Conservation (phyloP, 1,140 invertebrate species). For the Ceratina japonica region DNA sequence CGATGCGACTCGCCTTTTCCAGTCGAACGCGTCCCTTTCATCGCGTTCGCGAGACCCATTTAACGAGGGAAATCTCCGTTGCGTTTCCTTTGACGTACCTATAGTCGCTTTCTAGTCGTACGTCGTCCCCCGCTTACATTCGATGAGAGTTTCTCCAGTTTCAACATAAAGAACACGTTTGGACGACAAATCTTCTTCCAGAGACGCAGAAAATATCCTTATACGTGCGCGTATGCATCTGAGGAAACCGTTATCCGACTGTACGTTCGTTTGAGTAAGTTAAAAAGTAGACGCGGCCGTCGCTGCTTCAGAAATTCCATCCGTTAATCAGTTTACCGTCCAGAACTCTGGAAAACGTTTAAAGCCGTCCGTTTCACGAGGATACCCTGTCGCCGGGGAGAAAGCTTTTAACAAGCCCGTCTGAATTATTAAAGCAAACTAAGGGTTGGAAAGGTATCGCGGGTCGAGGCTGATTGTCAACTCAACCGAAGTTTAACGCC, state of each 20-base stretch:
- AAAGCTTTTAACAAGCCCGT: conserved; percentile 40
- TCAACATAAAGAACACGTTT: neutral
- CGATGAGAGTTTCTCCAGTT: neutral
- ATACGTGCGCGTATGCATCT: too few relatives aligned
- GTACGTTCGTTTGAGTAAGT: too few relatives aligned
- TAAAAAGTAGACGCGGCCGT: too few relatives aligned
- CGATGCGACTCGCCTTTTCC: conserved; percentile 50
- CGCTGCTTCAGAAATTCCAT: neutral
- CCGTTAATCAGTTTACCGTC: neutral
- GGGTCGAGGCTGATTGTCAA: conserved; percentile 40
- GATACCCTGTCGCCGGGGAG: too few relatives aligned
- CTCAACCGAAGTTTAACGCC: conserved; percentile 45
- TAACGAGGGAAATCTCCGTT: conserved; percentile 57
- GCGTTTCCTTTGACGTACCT: conserved; percentile 50
- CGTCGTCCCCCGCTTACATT: conserved; percentile 4
- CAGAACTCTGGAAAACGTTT: neutral
- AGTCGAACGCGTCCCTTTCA: conserved; percentile 14
- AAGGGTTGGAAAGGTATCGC: conserved; percentile 6
- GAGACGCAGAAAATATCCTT: too few relatives aligned
- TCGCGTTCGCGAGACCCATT: conserved; percentile 51
- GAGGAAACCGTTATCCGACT: too few relatives aligned
- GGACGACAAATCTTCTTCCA: conserved; percentile 7
- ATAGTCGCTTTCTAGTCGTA: neutral
- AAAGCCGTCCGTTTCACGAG: neutral
- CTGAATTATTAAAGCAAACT: conserved; percentile 56